Conservation (phyloP, 2,113 vertebrate species). For the Diadophis punctatus region DNA sequence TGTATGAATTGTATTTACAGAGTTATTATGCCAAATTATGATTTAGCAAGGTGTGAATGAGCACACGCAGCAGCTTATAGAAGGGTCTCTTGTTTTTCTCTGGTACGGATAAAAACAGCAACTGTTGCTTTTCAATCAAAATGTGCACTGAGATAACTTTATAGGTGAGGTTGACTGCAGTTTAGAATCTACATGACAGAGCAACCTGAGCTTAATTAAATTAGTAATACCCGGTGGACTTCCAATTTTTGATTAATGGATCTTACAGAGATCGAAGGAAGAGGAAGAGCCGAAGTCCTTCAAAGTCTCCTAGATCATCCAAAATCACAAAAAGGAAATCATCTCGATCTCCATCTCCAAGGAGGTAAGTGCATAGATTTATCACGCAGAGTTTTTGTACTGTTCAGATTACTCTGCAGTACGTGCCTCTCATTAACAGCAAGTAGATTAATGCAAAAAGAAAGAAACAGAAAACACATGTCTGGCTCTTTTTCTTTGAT, state of each 20-base stretch:
- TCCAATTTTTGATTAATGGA: conserved; percentile 36
- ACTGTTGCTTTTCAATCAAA: background rate
- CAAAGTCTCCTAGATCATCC: conserved; percentile 78
- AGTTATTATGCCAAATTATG: background rate
- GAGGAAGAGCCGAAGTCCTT: conserved; percentile 81
- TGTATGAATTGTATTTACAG: background rate
- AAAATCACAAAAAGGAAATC: conserved; percentile 80
- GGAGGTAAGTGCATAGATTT: conserved; percentile 68
- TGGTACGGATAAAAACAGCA: background rate
- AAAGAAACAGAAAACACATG: background rate
- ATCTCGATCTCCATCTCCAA: conserved; percentile 81
- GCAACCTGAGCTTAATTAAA: background rate
- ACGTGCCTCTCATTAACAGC: background rate
- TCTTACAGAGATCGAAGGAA: conserved; percentile 76
- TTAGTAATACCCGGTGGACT: background rate
- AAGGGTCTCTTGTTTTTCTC: background rate
- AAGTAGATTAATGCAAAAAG: background rate
- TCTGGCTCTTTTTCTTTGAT: background rate
- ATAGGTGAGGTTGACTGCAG: background rate
- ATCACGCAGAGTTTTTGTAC: background rate
- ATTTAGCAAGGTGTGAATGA: background rate
- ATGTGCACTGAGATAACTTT: background rate
- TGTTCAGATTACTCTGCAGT: background rate
- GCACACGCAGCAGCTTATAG: background rate
- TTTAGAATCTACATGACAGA: background rate